Evolutionary conservation across 2,888 invertebrate genomes (phyloP).

Genomic region (Caenorhabditis zanzibari): DNA sequence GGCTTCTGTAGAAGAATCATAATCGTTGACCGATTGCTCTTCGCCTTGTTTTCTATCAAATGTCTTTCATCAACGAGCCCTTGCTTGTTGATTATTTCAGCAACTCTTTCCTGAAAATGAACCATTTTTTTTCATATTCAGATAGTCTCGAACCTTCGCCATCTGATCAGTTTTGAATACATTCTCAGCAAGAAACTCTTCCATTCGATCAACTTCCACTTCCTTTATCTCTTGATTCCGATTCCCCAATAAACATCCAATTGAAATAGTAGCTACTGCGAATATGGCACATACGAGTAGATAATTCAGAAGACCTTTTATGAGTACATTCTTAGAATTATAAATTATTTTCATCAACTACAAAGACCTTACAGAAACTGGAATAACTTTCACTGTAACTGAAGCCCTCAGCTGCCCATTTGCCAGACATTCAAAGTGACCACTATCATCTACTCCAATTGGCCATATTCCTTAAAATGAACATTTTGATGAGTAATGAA

Average conservation of each 20-base stretch:
- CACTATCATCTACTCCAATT: constrained; percentile 55
- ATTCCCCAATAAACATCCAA: constrained; percentile 47
- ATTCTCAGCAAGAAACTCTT: constrained; percentile 63
- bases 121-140: neutral
- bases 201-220: constrained; percentile 62
- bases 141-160: constrained; percentile 42
- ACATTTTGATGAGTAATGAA: neutral
- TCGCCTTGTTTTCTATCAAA: constrained; percentile 46
- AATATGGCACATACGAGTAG: constrained; percentile 48
- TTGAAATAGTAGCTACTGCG: constrained; percentile 31
- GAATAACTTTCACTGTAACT: constrained; percentile 32
- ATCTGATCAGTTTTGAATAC: constrained; percentile 62
- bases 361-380: constrained; percentile 27
- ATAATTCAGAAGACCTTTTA: constrained; percentile 54
- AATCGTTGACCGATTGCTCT: constrained; percentile 53
- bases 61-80: constrained; percentile 43
- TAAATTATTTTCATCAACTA: neutral
- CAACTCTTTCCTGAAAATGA: constrained; percentile 43
- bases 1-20: constrained; percentile 59
- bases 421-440: constrained; percentile 66
- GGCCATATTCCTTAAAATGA: constrained; percentile 62
- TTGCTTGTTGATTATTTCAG: constrained; percentile 44
- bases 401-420: constrained; percentile 61
- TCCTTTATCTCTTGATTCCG: constrained; percentile 42
- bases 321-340: constrained; percentile 30